Conservation (phyloP, 2,797 vertebrate species). For the Xiphorhynchus erythropygius region DNA sequence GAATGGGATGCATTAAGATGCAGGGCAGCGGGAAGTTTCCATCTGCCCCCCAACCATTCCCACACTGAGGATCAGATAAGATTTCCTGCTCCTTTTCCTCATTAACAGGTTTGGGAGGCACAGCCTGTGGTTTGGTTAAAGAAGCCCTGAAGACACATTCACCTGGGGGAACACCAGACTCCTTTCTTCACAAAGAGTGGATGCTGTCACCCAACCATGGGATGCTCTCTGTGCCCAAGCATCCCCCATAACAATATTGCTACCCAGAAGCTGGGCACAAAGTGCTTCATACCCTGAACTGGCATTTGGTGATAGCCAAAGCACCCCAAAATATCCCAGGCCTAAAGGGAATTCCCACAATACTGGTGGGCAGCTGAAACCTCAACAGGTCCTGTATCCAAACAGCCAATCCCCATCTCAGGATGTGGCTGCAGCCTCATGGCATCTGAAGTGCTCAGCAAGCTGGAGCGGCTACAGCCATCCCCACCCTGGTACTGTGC, state of each 20-base stretch:
- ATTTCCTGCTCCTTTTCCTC: not conserved
- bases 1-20: not conserved
- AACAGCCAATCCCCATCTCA: not conserved
- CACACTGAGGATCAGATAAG: not conserved
- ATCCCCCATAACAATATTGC: not conserved
- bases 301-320: not conserved
- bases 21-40: not conserved
- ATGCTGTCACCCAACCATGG: not conserved
- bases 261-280: not conserved
- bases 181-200: not conserved
- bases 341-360: not conserved
- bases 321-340: not conserved
- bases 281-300: not conserved
- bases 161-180: not conserved
- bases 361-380: not conserved
- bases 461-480: not conserved
- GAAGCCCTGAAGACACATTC: not conserved
- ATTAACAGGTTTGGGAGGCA: not conserved
- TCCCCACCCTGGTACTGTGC: fast-evolving
- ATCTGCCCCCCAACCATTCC: not conserved
- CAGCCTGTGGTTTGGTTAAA: not conserved
- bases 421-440: fast-evolving
- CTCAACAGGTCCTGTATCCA: fast-evolving
- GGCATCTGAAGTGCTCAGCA: not conserved
- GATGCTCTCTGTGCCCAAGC: not conserved